phyloP scores from a whole-genome alignment of 2,888 invertebrate species.

The Ommatoiulus sabulosus region DNA sequence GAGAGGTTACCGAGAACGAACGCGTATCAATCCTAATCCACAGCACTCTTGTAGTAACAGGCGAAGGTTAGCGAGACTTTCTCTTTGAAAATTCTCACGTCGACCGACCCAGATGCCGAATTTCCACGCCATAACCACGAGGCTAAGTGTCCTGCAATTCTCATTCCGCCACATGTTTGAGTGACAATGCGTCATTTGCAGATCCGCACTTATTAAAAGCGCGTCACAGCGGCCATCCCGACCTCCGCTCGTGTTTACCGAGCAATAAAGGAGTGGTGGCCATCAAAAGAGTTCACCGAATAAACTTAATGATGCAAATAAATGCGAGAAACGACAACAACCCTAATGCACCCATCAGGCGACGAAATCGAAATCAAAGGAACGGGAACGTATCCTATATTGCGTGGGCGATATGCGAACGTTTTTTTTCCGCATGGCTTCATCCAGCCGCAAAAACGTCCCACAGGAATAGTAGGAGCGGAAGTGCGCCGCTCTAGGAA shows the following conservation, averaged over 20 bases:
- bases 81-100: neutral
- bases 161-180: constrained; percentile 1
- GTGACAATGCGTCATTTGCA: constrained; percentile 31
- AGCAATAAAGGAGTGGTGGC: neutral
- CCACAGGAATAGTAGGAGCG: neutral
- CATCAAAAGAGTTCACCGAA: constrained; percentile 10
- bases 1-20: constrained; percentile 21
- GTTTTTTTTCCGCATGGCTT: constrained; percentile 5
- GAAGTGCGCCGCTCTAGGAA: neutral
- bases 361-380: neutral
- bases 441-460: neutral
- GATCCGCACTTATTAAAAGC: neutral
- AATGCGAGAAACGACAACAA: neutral
- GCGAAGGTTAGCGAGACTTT: neutral
- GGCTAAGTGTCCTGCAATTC: neutral
- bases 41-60: neutral
- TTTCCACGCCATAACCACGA: constrained; percentile 5
- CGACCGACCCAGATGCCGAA: constrained; percentile 12
- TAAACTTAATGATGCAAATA: constrained; percentile 36
- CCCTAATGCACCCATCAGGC: neutral
- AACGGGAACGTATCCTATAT: neutral
- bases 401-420: neutral
- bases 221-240: neutral
- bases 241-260: constrained; percentile 3
- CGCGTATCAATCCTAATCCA: constrained; percentile 5